Evolutionary conservation across 2,888 invertebrate genomes (phyloP).

Genomic region (Syritta pipiens): DNA sequence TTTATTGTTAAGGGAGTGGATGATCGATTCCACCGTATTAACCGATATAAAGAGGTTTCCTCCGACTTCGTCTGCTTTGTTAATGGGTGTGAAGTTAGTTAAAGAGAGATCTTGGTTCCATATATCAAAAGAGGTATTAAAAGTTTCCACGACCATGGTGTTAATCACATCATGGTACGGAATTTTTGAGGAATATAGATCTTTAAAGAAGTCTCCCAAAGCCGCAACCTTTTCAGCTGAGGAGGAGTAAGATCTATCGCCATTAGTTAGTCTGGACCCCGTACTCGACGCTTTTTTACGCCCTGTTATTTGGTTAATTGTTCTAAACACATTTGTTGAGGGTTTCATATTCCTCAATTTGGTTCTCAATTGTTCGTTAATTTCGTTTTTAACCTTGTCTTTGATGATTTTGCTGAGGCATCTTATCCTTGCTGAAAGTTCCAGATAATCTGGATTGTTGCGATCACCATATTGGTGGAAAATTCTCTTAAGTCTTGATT

Average conservation of each 20-base stretch:
- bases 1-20: not conserved
- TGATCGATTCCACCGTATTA: not conserved
- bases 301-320: not conserved
- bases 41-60: not conserved
- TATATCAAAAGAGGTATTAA: not conserved
- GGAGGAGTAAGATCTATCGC: not conserved
- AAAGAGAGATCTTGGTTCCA: not conserved
- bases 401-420: constrained; percentile 6
- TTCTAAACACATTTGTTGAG: not conserved
- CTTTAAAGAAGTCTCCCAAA: not conserved
- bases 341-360: not conserved
- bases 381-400: not conserved
- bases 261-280: not conserved
- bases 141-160: not conserved
- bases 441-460: not conserved
- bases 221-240: not conserved
- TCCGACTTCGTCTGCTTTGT: not conserved
- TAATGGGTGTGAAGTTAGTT: not conserved
- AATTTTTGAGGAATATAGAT: not conserved
- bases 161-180: not conserved
- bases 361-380: not conserved
- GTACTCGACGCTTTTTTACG: not conserved
- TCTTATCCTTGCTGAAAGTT: not conserved
- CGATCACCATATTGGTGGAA: not conserved
- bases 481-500: not conserved